These are phyloP conservation scores for Geophilus truncorum DNA, from an alignment of 2,888 invertebrate species.

Conservation along the genomic window DNA sequence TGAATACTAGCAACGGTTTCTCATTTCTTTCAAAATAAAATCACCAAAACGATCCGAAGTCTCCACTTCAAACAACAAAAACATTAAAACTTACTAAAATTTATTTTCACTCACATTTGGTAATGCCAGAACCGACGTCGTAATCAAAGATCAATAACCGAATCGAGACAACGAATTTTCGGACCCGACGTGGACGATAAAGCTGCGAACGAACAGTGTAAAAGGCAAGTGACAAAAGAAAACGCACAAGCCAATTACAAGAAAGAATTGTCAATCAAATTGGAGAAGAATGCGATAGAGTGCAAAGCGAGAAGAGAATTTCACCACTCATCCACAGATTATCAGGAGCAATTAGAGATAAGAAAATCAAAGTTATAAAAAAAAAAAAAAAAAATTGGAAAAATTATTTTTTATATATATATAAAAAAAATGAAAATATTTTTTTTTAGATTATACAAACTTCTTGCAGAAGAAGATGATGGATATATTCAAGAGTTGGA, in stretches of 20 bases:
- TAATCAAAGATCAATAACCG: neutral
- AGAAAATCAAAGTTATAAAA: neutral
- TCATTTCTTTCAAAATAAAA: too few relatives aligned
- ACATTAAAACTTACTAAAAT: neutral
- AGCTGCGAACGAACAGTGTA: neutral
- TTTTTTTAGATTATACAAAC: neutral
- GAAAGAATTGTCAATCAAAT: neutral
- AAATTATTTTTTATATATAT: neutral
- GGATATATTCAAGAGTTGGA: neutral
- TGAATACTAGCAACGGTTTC: too few relatives aligned
- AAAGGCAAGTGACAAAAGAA: neutral
- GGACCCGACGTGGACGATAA: neutral
- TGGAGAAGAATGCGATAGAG: neutral
- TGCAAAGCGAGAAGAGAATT: neutral
- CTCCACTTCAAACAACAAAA: neutral
- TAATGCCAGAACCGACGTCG: neutral
- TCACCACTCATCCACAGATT: neutral
- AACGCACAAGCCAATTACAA: neutral
- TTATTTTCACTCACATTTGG: neutral
- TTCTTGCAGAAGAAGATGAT: neutral
- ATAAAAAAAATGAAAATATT: too few relatives aligned
- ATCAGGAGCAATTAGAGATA: neutral
- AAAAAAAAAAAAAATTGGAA: neutral
- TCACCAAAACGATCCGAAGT: too few relatives aligned
- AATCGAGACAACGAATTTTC: neutral